These are phyloP conservation scores for Potamilus streckersoni DNA, from an alignment of 1,140 invertebrate genomes.

Conservation along the genomic window DNA sequence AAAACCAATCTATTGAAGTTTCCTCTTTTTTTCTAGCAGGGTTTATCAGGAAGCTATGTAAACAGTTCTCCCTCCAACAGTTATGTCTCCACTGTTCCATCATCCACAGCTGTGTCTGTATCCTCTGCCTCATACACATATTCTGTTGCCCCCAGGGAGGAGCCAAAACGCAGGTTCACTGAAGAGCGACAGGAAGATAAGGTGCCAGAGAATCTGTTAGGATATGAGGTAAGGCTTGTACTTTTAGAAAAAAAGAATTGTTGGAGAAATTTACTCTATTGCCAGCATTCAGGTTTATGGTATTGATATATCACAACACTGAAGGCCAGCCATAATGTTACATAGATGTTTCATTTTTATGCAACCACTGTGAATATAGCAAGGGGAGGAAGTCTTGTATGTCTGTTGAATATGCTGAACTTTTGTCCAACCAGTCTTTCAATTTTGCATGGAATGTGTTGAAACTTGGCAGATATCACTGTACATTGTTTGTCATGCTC, in stretches of 20 bases:
- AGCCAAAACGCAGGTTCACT: slow-evolving; percentile 58
- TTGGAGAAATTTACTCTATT: not conserved
- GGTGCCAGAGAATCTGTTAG: slow-evolving; percentile 61
- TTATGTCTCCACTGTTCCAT: not conserved
- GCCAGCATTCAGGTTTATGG: not conserved
- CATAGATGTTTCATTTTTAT: not conserved
- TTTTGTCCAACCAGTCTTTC: no score
- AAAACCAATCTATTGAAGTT: no score
- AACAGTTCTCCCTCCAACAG: no score
- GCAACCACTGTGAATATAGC: not conserved
- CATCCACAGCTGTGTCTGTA: slow-evolving; percentile 25
- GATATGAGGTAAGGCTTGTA: slow-evolving; percentile 59
- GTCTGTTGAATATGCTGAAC: not conserved
- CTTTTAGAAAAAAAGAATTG: not conserved
- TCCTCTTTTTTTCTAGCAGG: no score
- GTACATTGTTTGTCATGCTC: no score
- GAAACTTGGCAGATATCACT: no score
- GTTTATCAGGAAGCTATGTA: no score
- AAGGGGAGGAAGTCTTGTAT: not conserved
- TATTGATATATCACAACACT: not conserved
- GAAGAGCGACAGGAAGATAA: slow-evolving; percentile 64
- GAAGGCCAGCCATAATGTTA: not conserved
- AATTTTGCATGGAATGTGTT: no score
- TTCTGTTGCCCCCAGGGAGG: slow-evolving; percentile 34
- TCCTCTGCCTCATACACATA: slow-evolving; percentile 35